phyloP scores from a whole-genome alignment of 2,888 invertebrate species.

The Strigamia transsilvanica region DNA sequence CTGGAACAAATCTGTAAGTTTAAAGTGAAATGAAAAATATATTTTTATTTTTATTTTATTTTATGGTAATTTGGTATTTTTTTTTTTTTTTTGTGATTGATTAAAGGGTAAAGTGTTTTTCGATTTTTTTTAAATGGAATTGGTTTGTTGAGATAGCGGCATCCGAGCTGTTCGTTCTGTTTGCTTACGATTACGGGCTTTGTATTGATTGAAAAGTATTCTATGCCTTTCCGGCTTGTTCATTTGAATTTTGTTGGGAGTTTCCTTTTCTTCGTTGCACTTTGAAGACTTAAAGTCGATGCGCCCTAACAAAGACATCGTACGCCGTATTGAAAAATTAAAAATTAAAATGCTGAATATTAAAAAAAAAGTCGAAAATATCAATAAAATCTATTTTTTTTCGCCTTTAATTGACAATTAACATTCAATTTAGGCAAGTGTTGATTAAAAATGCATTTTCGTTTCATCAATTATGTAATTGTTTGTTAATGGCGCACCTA shows the following conservation, averaged over 20 bases:
- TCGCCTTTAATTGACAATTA: too few species aligned
- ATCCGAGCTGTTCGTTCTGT: background rate
- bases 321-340: too few species aligned
- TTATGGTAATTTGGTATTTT: background rate
- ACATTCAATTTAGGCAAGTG: background rate
- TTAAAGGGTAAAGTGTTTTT: background rate
- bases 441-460: background rate
- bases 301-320: too few species aligned
- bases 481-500: background rate
- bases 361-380: too few species aligned
- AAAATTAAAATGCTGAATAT: too few species aligned
- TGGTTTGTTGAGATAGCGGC: background rate
- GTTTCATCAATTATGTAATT: background rate
- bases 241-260: background rate
- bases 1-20: slow-evolving; percentile 31
- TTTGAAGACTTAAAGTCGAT: background rate
- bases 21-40: background rate
- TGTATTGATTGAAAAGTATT: slow-evolving; percentile 12
- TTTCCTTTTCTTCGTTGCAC: background rate
- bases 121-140: background rate
- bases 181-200: slow-evolving; percentile 8
- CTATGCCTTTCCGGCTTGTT: slow-evolving; percentile 18
- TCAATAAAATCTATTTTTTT: too few species aligned
- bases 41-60: background rate
- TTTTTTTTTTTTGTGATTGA: background rate